These are phyloP conservation scores for Pararge aegeria DNA, from an alignment of 1,140 invertebrate species.

Conservation along the genomic window DNA sequence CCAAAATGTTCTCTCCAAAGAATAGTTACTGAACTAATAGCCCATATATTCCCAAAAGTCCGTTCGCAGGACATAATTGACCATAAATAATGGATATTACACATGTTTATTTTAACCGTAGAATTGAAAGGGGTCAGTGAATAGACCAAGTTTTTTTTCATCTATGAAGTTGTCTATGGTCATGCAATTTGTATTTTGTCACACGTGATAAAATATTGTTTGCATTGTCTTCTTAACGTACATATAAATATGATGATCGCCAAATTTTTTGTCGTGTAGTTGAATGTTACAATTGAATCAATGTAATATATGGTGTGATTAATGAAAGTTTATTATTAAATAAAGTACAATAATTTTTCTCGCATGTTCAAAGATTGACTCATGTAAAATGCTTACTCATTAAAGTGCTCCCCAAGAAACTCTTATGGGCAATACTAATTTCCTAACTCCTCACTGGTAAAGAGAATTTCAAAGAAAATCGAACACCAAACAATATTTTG, in stretches of 20 bases:
- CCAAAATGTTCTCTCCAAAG: constrained; percentile 42
- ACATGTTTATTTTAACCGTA: constrained; percentile 60
- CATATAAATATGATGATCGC: background rate
- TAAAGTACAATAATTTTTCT: too few relatives aligned
- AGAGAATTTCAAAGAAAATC: too few relatives aligned
- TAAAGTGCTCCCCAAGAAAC: too few relatives aligned
- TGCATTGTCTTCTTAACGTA: background rate
- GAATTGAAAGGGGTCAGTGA: constrained; percentile 38
- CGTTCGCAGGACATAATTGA: constrained; percentile 64
- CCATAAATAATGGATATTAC: constrained; percentile 73
- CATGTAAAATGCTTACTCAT: too few relatives aligned
- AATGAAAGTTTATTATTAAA: too few relatives aligned
- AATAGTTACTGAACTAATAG: constrained; percentile 45
- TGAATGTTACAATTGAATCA: background rate
- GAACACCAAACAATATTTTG: too few relatives aligned
- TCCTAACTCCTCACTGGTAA: too few relatives aligned
- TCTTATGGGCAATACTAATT: too few relatives aligned
- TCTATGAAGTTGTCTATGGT: constrained; percentile 15
- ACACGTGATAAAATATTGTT: constrained; percentile 1
- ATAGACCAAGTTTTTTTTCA: constrained; percentile 26
- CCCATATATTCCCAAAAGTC: constrained; percentile 48
- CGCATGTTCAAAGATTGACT: too few relatives aligned
- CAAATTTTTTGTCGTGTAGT: background rate
- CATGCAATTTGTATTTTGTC: constrained; percentile 20
- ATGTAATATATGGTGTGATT: too few relatives aligned